Conservation (phyloP, 2,113 vertebrate genomes). For the Ariopsis seemanni region DNA sequence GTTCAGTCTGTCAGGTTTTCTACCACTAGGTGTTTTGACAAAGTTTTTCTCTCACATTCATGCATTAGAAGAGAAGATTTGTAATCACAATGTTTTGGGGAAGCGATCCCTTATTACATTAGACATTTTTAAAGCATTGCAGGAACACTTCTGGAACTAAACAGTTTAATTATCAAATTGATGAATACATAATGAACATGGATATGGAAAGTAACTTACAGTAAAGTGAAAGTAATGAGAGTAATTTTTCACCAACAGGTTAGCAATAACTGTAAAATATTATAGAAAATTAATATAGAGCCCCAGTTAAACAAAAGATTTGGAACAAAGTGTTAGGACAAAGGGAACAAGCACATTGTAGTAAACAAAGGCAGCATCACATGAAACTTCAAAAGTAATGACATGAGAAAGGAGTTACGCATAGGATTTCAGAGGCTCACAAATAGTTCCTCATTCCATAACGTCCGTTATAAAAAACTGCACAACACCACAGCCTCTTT, state of each 20-base stretch:
- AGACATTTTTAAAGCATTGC: neutral
- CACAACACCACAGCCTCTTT: slow-evolving; percentile 4
- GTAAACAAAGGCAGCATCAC: neutral
- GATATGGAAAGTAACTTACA: neutral
- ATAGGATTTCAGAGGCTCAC: neutral
- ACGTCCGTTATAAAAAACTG: neutral
- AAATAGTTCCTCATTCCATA: slow-evolving; percentile 17
- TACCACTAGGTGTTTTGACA: neutral
- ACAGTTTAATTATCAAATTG: neutral
- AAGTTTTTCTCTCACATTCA: neutral
- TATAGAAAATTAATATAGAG: neutral
- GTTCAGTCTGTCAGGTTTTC: neutral
- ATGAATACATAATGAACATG: neutral
- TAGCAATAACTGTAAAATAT: neutral
- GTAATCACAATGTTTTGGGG: neutral
- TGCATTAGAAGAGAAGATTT: neutral
- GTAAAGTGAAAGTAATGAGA: neutral
- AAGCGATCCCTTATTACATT: neutral
- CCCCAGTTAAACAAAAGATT: neutral
- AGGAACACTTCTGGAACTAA: neutral
- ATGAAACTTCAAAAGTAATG: neutral
- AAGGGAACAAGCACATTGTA: neutral
- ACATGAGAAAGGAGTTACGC: neutral
- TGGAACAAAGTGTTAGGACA: neutral
- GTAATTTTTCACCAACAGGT: neutral